Base-by-base conservation (phyloP, 1,140 invertebrate species). In the Danaus melanippus region DNA sequence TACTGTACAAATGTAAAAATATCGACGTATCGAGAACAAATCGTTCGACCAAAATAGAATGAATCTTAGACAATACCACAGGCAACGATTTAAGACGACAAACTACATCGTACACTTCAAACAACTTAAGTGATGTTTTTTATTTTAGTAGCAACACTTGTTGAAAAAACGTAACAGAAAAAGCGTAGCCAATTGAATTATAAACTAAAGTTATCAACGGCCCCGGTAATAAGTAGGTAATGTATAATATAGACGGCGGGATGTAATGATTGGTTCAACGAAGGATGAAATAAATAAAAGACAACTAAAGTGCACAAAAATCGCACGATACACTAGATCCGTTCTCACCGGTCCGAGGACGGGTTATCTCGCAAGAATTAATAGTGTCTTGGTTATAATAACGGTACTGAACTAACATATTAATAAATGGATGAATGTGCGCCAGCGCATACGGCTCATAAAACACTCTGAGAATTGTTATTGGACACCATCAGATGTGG, bases 291-390 rank as follows among this genome's bases (percentile, higher is more conserved):
- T 66, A 53, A 63, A 62, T 53, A 71, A 65, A 60, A 62, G 52
- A 53, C 15, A 49, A 58, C 64, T 63, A 75, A 77, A 76, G 69
- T 77, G 65, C 68, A 78, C 72, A 62, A 81, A 83, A 76, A 78
- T 83, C 69, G 76, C 73, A 74, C 69, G 69, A 76, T 71, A 62
- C 58, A 56, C 62, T 56, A 62, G 73, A 71, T 69, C 60, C 53
- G 61, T 68, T 74, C 64, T 62, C 64, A 64, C 66, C 62, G 66
- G 69, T 75, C 59, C 62, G 71, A 66, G 60, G 53, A 68, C 58
- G 40, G 58, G 65, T 70, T 72, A 64, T 67, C 66, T 64, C 65
- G 62, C 62, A 61, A 67, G 51, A 65, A 51, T 69, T 51, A 64
- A 62, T 61, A 66, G 64, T 66, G 78, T 76, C 67, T 74, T 75